Evolutionary conservation across 2,113 vertebrate genomes (phyloP).

Genomic region (Nanorana parkeri): DNA sequence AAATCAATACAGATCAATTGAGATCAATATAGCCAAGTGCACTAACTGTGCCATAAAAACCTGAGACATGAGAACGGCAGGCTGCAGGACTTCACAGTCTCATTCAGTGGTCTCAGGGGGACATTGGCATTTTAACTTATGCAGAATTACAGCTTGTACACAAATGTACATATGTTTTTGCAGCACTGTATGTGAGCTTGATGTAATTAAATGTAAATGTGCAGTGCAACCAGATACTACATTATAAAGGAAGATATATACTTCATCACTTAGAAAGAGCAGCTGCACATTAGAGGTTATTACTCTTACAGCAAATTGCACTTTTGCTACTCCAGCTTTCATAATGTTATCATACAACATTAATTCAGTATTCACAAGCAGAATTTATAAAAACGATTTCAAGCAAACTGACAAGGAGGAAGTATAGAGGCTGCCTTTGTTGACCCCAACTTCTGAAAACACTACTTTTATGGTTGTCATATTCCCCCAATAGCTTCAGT

Average conservation of each 20-base stretch:
- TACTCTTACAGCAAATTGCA: too few relatives aligned
- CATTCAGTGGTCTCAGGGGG: constrained; percentile 21
- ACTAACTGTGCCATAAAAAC: constrained; percentile 43
- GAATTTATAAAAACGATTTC: too few relatives aligned
- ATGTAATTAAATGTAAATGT: constrained; percentile 30
- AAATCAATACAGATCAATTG: constrained; percentile 38
- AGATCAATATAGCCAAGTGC: constrained; percentile 35
- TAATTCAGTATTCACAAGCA: too few relatives aligned
- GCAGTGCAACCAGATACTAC: not conserved
- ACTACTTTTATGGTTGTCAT: too few relatives aligned
- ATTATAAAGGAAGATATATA: not conserved
- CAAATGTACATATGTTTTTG: constrained; percentile 38
- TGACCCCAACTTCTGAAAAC: too few relatives aligned
- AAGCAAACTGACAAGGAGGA: too few relatives aligned
- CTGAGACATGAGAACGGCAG: constrained; percentile 39
- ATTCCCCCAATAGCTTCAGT: too few relatives aligned
- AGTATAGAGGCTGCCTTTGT: too few relatives aligned
- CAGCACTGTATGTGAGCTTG: constrained; percentile 20
- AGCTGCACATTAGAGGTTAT: too few relatives aligned
- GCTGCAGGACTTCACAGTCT: constrained; percentile 40
- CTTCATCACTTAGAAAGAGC: too few relatives aligned
- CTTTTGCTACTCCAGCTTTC: too few relatives aligned
- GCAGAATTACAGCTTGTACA: constrained; percentile 14
- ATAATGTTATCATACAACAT: too few relatives aligned
- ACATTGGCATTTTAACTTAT: constrained; percentile 6